Conservation (phyloP, 2,888 invertebrate species). For the Linnaemya vulpina region DNA sequence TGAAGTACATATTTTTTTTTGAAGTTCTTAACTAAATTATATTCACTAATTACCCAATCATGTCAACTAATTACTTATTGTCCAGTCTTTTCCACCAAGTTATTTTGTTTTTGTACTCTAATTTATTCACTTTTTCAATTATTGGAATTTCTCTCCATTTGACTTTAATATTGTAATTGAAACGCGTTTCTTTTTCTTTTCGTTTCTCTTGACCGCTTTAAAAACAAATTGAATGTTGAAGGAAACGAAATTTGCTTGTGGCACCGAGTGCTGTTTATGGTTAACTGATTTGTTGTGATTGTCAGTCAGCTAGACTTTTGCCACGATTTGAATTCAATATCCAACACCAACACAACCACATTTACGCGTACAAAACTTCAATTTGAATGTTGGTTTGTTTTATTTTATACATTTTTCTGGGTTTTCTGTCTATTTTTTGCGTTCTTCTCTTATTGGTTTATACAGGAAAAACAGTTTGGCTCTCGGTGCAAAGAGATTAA, state of each 20-base stretch:
- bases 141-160: slow-evolving; percentile 45
- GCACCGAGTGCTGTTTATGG: slow-evolving; percentile 66
- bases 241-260: slow-evolving; percentile 48
- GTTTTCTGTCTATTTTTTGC: slow-evolving; percentile 38
- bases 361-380: slow-evolving; percentile 4
- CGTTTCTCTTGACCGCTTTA: slow-evolving; percentile 49
- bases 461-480: slow-evolving; percentile 33
- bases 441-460: slow-evolving; percentile 39
- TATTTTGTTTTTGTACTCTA: slow-evolving; percentile 6
- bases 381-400: slow-evolving; percentile 25
- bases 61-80: slow-evolving; percentile 17
- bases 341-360: slow-evolving; percentile 31
- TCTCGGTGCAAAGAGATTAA: neutral
- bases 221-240: slow-evolving; percentile 33
- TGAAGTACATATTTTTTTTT: too few species aligned
- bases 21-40: too few species aligned
- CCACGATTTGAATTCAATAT: slow-evolving; percentile 63
- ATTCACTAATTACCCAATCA: neutral
- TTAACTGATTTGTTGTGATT: slow-evolving; percentile 67
- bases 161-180: slow-evolving; percentile 46
- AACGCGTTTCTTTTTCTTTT: slow-evolving; percentile 48
- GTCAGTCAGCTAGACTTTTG: slow-evolving; percentile 62
- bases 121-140: slow-evolving; percentile 49
- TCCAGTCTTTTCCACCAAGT: slow-evolving; percentile 10
- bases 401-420: slow-evolving; percentile 29